Evolutionary conservation across 2,797 vertebrate species (phyloP), one percentile per base, ranked within the genome.

Genomic region (Anguilla marmorata): DNA sequence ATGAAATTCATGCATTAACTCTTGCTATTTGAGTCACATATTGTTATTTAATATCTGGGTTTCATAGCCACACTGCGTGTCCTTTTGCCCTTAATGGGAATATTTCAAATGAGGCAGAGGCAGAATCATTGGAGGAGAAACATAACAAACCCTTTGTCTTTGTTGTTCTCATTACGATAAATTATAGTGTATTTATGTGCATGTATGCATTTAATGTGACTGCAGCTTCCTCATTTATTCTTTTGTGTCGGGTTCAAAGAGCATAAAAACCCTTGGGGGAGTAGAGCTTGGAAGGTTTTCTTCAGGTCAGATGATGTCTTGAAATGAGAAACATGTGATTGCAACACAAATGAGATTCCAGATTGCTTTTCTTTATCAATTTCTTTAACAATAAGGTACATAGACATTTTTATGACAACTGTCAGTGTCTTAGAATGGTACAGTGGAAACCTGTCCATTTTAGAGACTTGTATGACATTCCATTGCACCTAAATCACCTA

Each of bases 201-300:
- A 4, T 45, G 16, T 45, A 41, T 80, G 76, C 37, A 37, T 80
- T 80, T 80, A 63, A 74, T 91, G 89, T n/a, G 90, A 89, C 91
- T 91, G 91, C 90, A 89, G 88, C 90, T 85, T 93, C 92, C 92
- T 91, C 94, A 95, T 93, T 92, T 92, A 92, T 76, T 76, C 12
- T 41, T 37, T n/a, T 54, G 27, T 54, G 52, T 58, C 58, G 14
- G 52, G 24, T 54, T 21, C 5, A 80, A 48, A 48, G 12, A 24
- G 24, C 33, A 41, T 19, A 41, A 24, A 27, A 66, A 66, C n/a
- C 0, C 24, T 69, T n/a, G 21, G 19, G 11, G 79, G 79, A 48
- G 37, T 24, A 50, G 79, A 48, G 48, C 50, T 52, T 21, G 21
- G 80, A n/a, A 50, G 41, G 8, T 83, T 83, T 24, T 45, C 45